A percentile compares a stretch with the other conserved stretches of the same genome.
These are phyloP conservation scores for Styela plicata DNA, from an alignment of 23 tunicate genomes.

Conservation along the genomic window DNA sequence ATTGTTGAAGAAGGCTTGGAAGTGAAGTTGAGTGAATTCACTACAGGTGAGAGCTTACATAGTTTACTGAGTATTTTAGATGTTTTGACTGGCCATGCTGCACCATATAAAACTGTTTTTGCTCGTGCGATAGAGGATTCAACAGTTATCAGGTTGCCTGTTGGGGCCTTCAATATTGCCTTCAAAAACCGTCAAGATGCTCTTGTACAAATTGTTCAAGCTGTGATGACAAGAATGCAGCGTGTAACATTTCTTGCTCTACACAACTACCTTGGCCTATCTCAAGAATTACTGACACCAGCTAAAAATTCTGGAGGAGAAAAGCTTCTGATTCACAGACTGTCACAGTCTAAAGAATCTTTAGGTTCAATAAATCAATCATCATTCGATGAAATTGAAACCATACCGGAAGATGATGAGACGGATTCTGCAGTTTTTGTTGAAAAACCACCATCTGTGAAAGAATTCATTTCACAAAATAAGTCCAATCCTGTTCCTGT, in stretches of 20 bases:
- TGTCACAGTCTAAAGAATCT: background rate
- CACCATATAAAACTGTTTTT: constrained; percentile 97
- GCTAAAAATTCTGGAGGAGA: constrained; percentile 21
- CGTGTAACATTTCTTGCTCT: constrained; percentile 97
- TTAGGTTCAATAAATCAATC: background rate
- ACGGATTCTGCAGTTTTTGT: background rate
- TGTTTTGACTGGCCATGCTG: constrained; percentile 89
- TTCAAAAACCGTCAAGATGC: constrained; percentile 77
- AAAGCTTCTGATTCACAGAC: background rate
- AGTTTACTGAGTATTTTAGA: constrained; percentile 83
- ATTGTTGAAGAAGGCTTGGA: constrained; percentile 63
- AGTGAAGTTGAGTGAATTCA: constrained; percentile 80
- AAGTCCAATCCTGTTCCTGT: background rate
- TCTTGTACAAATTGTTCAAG: constrained; percentile 94
- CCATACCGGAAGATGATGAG: background rate
- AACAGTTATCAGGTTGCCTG: constrained; percentile 89
- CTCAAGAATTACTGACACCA: constrained; percentile 73
- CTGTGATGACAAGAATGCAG: constrained; percentile 94
- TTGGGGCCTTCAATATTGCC: constrained; percentile 73
- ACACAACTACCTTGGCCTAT: constrained; percentile 93
- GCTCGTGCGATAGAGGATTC: constrained; percentile 84
- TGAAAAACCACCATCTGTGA: background rate
- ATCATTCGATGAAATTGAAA: background rate
- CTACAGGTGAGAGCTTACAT: constrained; percentile 85
- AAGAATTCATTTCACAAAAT: background rate